Conservation (phyloP, 2,888 invertebrate genomes). For the Nomada flava region DNA sequence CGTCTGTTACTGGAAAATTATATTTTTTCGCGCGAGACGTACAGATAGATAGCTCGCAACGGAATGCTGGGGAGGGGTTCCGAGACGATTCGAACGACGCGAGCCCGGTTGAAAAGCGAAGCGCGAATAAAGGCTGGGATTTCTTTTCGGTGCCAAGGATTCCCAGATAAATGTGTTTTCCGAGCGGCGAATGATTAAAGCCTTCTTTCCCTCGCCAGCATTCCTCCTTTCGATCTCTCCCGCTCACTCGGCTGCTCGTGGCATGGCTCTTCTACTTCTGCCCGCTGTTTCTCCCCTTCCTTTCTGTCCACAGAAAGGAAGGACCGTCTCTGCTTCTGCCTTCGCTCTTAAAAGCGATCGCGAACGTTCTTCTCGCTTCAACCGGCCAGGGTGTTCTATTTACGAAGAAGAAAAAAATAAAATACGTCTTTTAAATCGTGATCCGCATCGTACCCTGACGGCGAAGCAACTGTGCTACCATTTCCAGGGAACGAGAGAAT, state of each 20-base stretch:
- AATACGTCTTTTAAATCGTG: constrained; percentile 71
- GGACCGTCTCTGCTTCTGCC: constrained; percentile 29
- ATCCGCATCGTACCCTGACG: constrained; percentile 58
- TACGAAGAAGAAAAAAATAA: constrained; percentile 12
- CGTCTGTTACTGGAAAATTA: no score
- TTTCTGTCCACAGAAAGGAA: not conserved
- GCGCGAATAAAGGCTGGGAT: constrained; percentile 64
- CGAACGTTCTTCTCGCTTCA: constrained; percentile 58
- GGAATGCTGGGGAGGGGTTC: not conserved
- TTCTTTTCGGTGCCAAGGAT: constrained; percentile 63
- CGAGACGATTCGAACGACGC: constrained; percentile 11
- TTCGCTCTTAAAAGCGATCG: constrained; percentile 64
- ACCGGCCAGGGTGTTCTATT: constrained; percentile 54
- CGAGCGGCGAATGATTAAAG: constrained; percentile 70
- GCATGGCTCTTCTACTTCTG: not conserved
- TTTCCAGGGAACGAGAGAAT: not conserved
- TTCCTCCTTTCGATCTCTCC: not conserved
- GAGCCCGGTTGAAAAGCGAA: constrained; percentile 19
- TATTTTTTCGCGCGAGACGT: not conserved
- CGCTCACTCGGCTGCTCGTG: not conserved
- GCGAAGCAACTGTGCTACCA: constrained; percentile 49
- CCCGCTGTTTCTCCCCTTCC: not conserved
- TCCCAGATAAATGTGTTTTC: constrained; percentile 70
- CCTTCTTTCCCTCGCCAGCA: constrained; percentile 27
- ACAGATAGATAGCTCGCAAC: not conserved